A percentile compares a stretch with the other conserved stretches of the same genome.
These are phyloP conservation scores for Strigamia transsilvanica DNA, from an alignment of 2,888 invertebrate genomes.

Conservation along the genomic window DNA sequence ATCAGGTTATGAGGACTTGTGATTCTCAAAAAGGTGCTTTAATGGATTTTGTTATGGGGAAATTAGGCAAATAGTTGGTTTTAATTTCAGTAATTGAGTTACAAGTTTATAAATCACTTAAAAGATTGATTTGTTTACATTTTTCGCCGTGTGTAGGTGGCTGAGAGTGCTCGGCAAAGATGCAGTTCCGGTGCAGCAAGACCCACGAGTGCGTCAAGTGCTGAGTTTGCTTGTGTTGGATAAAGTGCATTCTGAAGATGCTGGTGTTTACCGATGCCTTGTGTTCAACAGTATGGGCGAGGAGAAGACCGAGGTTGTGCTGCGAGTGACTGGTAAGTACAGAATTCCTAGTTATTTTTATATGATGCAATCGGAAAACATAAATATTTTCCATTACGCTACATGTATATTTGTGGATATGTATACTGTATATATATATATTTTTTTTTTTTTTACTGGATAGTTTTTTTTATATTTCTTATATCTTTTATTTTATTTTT, in stretches of 20 bases:
- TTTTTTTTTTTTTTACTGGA: not conserved
- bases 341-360: too few species aligned
- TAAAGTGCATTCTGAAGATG: conserved; percentile 76
- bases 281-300: conserved; percentile 93
- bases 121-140: not conserved
- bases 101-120: not conserved
- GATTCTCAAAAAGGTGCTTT: not conserved
- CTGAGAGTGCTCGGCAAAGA: conserved; percentile 53
- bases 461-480: not conserved
- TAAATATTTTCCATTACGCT: too few species aligned
- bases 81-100: not conserved
- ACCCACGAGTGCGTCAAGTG: conserved; percentile 89
- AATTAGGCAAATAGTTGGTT: not conserved
- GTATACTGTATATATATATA: too few species aligned
- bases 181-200: conserved; percentile 75
- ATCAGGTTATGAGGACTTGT: not conserved
- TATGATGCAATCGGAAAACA: too few species aligned
- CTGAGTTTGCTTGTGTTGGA: conserved; percentile 53
- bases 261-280: conserved; percentile 92
- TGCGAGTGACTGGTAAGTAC: conserved; percentile 80
- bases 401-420: too few species aligned
- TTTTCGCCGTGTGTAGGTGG: conserved; percentile 2
- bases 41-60: not conserved
- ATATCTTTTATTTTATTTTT: not conserved
- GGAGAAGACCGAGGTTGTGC: conserved; percentile 89